Evolutionary conservation across 2,797 vertebrate genomes (phyloP).

Genomic region (Ispidina picta): DNA sequence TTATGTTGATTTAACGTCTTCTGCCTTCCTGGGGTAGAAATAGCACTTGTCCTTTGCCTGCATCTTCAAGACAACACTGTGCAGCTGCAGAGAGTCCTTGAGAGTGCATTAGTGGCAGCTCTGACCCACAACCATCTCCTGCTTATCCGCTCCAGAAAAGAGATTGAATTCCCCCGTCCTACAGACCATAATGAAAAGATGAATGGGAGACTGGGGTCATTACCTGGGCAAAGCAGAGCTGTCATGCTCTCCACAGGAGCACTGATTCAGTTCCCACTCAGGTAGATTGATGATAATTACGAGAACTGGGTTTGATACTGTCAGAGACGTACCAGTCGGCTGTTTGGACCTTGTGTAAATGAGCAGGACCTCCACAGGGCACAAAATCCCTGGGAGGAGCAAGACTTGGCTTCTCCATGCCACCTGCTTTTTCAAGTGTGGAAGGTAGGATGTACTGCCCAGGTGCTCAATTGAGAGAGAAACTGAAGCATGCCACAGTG

Average conservation of each 20-base stretch:
- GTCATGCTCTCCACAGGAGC: neutral
- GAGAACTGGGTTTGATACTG: neutral
- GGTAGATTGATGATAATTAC: neutral
- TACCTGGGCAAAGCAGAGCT: neutral
- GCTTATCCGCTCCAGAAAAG: neutral
- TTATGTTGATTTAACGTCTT: slow-evolving; percentile 45
- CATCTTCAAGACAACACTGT: neutral
- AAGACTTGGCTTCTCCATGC: neutral
- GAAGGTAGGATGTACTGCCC: neutral
- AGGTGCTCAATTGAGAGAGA: neutral
- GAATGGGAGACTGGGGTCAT: neutral
- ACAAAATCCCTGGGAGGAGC: neutral
- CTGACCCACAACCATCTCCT: slow-evolving; percentile 28
- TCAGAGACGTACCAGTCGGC: neutral
- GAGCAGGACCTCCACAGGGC: neutral
- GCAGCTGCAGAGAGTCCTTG: slow-evolving; percentile 31
- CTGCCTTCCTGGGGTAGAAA: slow-evolving; percentile 30
- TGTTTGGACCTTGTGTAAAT: neutral
- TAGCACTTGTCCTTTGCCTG: slow-evolving; percentile 9
- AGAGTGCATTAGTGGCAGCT: slow-evolving; percentile 35
- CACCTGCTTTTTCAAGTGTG: neutral
- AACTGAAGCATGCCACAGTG: neutral
- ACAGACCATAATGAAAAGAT: neutral
- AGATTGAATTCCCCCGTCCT: neutral
- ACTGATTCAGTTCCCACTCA: neutral